Conservation (phyloP, 2,113 vertebrate genomes). For the Syrrhaptes paradoxus region DNA sequence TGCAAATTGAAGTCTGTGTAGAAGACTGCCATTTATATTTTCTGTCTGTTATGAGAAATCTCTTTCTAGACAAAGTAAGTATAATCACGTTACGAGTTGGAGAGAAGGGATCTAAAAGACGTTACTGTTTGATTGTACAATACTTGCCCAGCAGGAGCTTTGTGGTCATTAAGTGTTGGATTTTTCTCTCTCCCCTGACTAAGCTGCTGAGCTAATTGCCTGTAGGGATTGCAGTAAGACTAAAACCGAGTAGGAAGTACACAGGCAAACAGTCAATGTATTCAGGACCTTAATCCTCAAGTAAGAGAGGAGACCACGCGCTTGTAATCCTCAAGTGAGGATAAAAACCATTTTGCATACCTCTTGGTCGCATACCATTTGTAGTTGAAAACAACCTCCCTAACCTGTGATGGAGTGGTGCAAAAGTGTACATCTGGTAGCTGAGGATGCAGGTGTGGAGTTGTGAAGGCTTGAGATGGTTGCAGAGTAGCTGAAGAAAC, state of each 20-base stretch:
- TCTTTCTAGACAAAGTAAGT: neutral
- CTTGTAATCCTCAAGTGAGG: neutral
- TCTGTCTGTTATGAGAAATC: neutral
- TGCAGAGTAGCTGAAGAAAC: neutral
- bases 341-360: neutral
- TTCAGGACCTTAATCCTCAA: constrained; percentile 26
- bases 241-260: neutral
- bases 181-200: neutral
- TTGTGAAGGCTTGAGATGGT: neutral
- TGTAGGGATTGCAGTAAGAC: neutral
- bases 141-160: neutral
- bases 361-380: neutral
- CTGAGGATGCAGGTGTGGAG: neutral
- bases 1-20: neutral
- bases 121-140: neutral
- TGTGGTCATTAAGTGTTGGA: constrained; percentile 25
- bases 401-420: neutral
- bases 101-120: constrained; percentile 20
- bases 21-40: neutral
- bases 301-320: neutral
- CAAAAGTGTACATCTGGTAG: neutral
- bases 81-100: neutral
- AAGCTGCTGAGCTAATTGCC: constrained; percentile 16
- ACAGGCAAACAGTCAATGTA: constrained; percentile 9
- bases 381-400: neutral